phyloP scores from a whole-genome alignment of 2,888 invertebrate species.

The Ferrisia virgata region DNA sequence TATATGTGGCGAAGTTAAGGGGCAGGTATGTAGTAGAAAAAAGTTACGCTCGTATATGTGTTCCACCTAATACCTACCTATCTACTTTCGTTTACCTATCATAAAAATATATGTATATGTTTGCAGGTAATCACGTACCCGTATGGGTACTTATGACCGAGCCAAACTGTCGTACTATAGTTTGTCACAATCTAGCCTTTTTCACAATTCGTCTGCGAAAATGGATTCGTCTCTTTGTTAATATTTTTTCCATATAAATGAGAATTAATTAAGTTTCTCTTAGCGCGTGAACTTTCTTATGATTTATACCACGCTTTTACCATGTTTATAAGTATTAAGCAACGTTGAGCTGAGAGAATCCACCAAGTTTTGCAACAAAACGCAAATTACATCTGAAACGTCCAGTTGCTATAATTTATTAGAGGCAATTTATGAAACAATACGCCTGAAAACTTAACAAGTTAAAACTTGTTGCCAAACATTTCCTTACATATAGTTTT shows the following conservation, averaged over 20 bases:
- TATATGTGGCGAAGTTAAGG: neutral
- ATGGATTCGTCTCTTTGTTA: neutral
- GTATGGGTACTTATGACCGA: too few relatives aligned
- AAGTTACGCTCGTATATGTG: neutral
- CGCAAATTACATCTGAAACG: slow-evolving; percentile 39
- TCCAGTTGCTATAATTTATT: slow-evolving; percentile 39
- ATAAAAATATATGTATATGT: neutral
- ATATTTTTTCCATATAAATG: slow-evolving; percentile 33
- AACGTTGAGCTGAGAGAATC: slow-evolving; percentile 10
- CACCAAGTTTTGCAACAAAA: slow-evolving; percentile 30
- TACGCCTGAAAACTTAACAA: slow-evolving; percentile 35
- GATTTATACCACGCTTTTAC: slow-evolving; percentile 38
- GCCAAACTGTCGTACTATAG: too few relatives aligned
- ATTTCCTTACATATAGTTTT: neutral
- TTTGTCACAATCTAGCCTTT: neutral
- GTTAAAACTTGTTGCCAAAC: slow-evolving; percentile 33
- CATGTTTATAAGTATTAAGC: slow-evolving; percentile 19
- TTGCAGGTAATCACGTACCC: too few relatives aligned
- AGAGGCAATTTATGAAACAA: slow-evolving; percentile 36
- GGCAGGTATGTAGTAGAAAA: neutral
- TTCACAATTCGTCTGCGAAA: neutral
- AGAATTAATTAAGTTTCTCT: slow-evolving; percentile 40
- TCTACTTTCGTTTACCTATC: neutral
- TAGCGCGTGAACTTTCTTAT: slow-evolving; percentile 25
- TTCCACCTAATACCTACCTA: neutral